Evolutionary conservation across 2,113 vertebrate genomes (phyloP).

Genomic region (Gopherus evgoodei): DNA sequence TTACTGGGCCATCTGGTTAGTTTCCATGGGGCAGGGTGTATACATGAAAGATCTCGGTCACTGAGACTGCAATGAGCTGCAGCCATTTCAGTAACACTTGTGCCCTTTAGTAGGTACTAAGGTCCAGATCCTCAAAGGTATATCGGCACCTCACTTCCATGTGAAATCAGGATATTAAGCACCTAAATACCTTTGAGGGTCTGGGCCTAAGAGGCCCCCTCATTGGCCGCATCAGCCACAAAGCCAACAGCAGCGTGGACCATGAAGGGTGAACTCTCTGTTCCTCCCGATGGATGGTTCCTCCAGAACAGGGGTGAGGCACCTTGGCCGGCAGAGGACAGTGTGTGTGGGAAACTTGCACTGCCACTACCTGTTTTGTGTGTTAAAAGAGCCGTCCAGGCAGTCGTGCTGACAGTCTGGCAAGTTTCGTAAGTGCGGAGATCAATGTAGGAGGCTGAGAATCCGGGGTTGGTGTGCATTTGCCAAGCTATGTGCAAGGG

Average conservation of each 20-base stretch:
- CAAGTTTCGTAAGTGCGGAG: background rate
- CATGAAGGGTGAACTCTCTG: background rate
- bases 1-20: background rate
- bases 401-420: background rate
- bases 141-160: too few relatives aligned
- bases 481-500: background rate
- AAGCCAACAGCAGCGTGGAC: background rate
- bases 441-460: background rate
- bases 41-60: background rate
- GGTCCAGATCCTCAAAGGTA: too few relatives aligned
- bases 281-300: background rate
- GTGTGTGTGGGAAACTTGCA: background rate
- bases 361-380: background rate
- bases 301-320: background rate
- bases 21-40: background rate
- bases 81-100: background rate
- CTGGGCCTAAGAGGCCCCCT: background rate
- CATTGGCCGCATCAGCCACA: background rate
- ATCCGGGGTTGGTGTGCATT: background rate
- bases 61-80: background rate
- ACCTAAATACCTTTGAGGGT: too few relatives aligned
- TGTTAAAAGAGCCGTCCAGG: background rate
- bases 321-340: background rate
- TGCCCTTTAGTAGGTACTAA: background rate
- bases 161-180: too few relatives aligned